Percentiles rank a stretch among this genome's conserved stretches.
Conservation (phyloP, 2,113 vertebrate species). For the Chroicocephalus ridibundus region DNA sequence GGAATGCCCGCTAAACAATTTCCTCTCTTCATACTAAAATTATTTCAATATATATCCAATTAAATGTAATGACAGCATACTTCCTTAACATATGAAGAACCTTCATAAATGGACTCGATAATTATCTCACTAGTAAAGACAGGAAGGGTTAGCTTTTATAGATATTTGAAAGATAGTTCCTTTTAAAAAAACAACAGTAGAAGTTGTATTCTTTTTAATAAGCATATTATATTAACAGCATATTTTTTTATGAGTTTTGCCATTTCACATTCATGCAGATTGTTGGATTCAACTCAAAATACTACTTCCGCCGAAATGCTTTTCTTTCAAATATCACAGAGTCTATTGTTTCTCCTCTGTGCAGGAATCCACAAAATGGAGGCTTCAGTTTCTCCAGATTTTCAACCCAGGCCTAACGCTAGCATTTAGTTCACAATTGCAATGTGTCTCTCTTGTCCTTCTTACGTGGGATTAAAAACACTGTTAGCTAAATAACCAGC, state of each 20-base stretch:
- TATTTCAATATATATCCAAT: neutral
- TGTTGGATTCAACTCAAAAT: neutral
- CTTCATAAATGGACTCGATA: neutral
- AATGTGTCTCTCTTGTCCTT: neutral
- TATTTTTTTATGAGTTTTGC: neutral
- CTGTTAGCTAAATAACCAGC: neutral
- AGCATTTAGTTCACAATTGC: neutral
- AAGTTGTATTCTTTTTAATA: neutral
- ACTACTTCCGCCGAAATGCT: neutral
- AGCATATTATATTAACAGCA: neutral
- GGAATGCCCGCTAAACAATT: neutral
- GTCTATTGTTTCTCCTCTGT: neutral
- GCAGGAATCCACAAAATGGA: neutral
- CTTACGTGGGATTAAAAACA: neutral
- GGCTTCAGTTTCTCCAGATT: neutral
- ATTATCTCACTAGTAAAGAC: neutral
- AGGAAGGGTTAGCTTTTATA: neutral
- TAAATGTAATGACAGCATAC: neutral
- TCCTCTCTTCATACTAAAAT: neutral
- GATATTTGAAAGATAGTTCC: neutral
- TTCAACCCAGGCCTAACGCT: neutral
- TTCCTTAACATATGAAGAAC: neutral
- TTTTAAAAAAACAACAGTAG: neutral
- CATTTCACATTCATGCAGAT: neutral
- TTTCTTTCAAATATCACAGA: neutral